A percentile compares a stretch with the other conserved stretches of the same genome.
Evolutionary conservation across 2,888 invertebrate genomes (phyloP).

Genomic region (Ischnus inquisitorius): DNA sequence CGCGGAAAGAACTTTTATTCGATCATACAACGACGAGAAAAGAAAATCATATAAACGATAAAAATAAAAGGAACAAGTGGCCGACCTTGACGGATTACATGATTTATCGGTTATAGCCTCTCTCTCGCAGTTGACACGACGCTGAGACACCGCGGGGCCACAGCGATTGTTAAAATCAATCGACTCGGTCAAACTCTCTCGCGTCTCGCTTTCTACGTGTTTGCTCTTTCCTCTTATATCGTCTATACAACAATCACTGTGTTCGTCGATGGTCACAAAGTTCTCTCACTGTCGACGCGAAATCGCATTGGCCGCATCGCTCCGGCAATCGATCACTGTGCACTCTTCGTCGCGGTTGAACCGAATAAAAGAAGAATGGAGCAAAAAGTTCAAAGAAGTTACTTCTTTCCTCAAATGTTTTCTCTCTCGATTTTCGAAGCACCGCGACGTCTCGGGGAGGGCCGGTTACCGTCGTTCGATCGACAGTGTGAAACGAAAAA

Average conservation of each 20-base stretch:
- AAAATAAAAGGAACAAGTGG: constrained; percentile 57
- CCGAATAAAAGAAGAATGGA: background rate
- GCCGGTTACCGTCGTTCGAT: background rate
- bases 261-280: constrained; percentile 60
- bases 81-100: constrained; percentile 69
- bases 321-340: constrained; percentile 35
- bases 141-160: background rate
- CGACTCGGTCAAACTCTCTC: background rate
- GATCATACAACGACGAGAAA: background rate
- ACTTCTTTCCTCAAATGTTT: background rate
- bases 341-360: background rate
- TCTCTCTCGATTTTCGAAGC: background rate
- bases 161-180: background rate
- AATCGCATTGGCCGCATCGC: constrained; percentile 51
- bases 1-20: background rate
- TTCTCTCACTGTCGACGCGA: constrained; percentile 39
- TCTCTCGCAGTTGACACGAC: background rate
- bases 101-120: constrained; percentile 36
- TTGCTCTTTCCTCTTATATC: background rate
- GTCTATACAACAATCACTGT: constrained; percentile 16
- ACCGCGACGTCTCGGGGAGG: background rate
- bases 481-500: background rate
- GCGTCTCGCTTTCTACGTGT: background rate
- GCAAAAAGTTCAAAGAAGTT: background rate
- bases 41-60: constrained; percentile 40